These are phyloP conservation scores for Acleris cristana DNA, from an alignment of 2,888 invertebrate genomes.

Conservation along the genomic window DNA sequence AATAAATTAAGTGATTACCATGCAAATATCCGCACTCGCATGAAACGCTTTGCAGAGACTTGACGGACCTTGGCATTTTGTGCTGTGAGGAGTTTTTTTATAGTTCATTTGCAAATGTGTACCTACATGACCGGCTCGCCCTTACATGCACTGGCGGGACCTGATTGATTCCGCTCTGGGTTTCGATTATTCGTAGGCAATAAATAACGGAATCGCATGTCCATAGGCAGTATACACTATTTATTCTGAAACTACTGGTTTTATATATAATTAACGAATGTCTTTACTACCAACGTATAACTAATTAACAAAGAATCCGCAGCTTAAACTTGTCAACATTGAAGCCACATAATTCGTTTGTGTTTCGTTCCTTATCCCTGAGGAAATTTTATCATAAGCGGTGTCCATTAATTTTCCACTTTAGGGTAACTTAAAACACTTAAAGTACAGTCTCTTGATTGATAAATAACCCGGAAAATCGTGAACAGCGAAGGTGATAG, in stretches of 20 bases:
- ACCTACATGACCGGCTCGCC: slow-evolving; percentile 39
- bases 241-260: slow-evolving; percentile 29
- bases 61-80: slow-evolving; percentile 55
- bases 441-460: slow-evolving; percentile 31
- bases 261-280: slow-evolving; percentile 29
- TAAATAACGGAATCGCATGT: slow-evolving; percentile 48
- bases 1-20: slow-evolving; percentile 70
- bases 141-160: slow-evolving; percentile 47
- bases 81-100: slow-evolving; percentile 38
- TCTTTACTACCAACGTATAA: slow-evolving; percentile 2
- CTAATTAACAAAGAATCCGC: slow-evolving; percentile 25
- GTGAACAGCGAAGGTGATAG: slow-evolving; percentile 42
- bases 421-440: slow-evolving; percentile 34
- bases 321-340: slow-evolving; percentile 15
- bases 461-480: slow-evolving; percentile 43
- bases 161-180: slow-evolving; percentile 57
- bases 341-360: not conserved
- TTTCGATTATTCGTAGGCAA: slow-evolving; percentile 52
- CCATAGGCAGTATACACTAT: slow-evolving; percentile 24
- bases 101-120: slow-evolving; percentile 39
- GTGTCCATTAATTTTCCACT: slow-evolving; percentile 34
- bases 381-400: slow-evolving; percentile 7
- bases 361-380: not conserved
- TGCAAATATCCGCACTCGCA: slow-evolving; percentile 49
- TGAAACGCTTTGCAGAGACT: slow-evolving; percentile 47